Percentiles rank a stretch among this genome's conserved stretches.
Evolutionary conservation across 2,113 vertebrate species (phyloP).

Genomic region (Mixornis gularis): DNA sequence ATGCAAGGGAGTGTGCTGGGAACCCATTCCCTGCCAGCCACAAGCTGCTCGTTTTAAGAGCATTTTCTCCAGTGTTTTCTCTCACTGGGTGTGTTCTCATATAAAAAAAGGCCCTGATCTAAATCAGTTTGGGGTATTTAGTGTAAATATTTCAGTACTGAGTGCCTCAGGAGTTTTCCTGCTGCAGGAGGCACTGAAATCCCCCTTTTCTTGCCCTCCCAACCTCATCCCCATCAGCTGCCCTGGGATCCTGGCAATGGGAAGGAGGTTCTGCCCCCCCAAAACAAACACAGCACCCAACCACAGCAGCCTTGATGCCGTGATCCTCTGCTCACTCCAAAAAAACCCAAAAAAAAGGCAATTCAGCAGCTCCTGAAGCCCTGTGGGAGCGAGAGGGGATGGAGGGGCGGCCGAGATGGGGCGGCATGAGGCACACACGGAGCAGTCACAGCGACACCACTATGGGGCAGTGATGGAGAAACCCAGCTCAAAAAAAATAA

Average conservation of each 20-base stretch:
- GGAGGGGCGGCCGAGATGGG: constrained; percentile 46
- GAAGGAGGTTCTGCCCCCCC: not conserved
- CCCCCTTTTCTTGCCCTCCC: not conserved
- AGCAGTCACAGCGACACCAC: constrained; percentile 8
- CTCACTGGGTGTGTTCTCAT: not conserved
- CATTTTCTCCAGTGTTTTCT: not conserved
- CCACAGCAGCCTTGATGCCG: not conserved
- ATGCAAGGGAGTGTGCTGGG: not conserved
- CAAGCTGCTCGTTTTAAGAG: not conserved
- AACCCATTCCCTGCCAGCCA: not conserved
- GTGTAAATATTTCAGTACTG: not conserved
- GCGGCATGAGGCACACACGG: constrained; percentile 58
- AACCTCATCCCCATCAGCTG: not conserved
- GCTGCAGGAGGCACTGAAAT: not conserved
- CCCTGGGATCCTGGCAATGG: accelerated
- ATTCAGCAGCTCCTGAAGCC: not conserved
- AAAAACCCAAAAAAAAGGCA: not conserved
- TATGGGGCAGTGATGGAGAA: constrained; percentile 24
- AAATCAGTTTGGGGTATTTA: not conserved
- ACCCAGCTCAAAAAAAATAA: not conserved
- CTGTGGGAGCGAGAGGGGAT: not conserved
- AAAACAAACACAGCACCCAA: not conserved
- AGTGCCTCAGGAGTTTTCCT: not conserved
- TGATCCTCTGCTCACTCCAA: not conserved
- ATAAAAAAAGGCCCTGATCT: not conserved